phyloP scores from a whole-genome alignment of 1,140 invertebrate genomes.

The Anoplophora glabripennis region DNA sequence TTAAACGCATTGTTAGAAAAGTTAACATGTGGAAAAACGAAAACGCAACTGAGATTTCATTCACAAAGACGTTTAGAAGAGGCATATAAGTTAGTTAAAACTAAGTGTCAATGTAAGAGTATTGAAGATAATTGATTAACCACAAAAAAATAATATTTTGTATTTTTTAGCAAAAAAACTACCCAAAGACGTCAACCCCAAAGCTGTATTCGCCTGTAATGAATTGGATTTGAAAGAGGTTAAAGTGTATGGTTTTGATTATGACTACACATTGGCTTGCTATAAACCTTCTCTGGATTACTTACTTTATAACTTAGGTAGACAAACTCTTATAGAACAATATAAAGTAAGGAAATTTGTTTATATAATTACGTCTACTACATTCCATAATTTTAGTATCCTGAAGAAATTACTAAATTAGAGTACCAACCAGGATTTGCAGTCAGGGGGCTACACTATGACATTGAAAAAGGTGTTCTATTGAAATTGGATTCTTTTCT shows the following conservation, averaged over 20 bases:
- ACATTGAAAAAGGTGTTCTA: slow-evolving; percentile 92
- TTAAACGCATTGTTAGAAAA: slow-evolving; percentile 5
- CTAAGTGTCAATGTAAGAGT: slow-evolving; percentile 53
- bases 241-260: slow-evolving; percentile 97
- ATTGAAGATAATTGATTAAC: slow-evolving; percentile 19
- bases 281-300: slow-evolving; percentile 89
- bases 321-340: slow-evolving; percentile 81
- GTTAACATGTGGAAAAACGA: slow-evolving; percentile 12
- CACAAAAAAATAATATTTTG: slow-evolving; percentile 4
- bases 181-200: slow-evolving; percentile 78
- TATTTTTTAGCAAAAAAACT: slow-evolving; percentile 75
- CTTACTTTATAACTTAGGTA: slow-evolving; percentile 88
- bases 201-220: slow-evolving; percentile 95
- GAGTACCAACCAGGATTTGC: slow-evolving; percentile 89
- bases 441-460: slow-evolving; percentile 92
- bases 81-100: slow-evolving; percentile 50
- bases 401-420: slow-evolving; percentile 74
- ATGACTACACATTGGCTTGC: slow-evolving; percentile 96
- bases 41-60: slow-evolving; percentile 25
- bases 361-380: not conserved
- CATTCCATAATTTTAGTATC: slow-evolving; percentile 69
- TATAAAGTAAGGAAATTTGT: slow-evolving; percentile 68
- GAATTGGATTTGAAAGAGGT: slow-evolving; percentile 89
- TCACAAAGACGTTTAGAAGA: slow-evolving; percentile 39
- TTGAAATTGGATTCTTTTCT: slow-evolving; percentile 95